Evolutionary conservation across 2,888 invertebrate genomes (phyloP), one percentile per base, ranked within the genome.

Genomic region (Himalopsyche anomala): DNA sequence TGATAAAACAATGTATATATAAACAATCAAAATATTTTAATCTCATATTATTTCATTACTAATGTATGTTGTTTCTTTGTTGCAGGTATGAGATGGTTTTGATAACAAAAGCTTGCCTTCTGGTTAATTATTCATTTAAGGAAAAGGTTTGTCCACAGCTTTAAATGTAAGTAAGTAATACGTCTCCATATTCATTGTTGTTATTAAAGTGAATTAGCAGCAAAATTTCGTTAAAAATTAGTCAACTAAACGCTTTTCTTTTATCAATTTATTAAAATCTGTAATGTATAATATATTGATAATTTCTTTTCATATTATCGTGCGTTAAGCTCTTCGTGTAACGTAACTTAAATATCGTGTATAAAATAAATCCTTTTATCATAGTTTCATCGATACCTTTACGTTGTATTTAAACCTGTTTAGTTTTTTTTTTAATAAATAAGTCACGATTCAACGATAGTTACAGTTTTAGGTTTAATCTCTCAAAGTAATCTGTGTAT

Each of bases 1-100:
- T 15, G 15, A 2, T 15, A 6, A 51, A 51, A 15, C 51, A 51
- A 51, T 51, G 15, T 5, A 15, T 45, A 2, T 28, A 28, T 28
- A 28, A 0, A 1, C 28, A 51, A 62, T 19, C 0, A 62, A 62
- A 62, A 19, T 62, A 62, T 28, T 62, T 62, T 28, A 5, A 19
- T 62, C 3, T 2, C 62, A 19, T 62, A 62, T 19, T 19, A 62
- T 62, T 62, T 4, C n/a, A 62, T 62, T 6, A 62, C 62, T 62
- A 62, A 62, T 19, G 19, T 19, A n/a, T 62, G 19, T 5, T 62
- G 6, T 62, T 62, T 62, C 62, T 62, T 62, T 62, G 62, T 62
- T 62, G 28, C 62, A 62, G 62, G 62, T 62, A 62, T 62, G 62
- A n/a, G 62, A 62, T 62, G 19, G 62, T 62, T 62, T 28, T 8